A percentile compares a stretch with the other conserved stretches of the same genome.
Conservation (phyloP, 2,797 vertebrate species). For the Gymnothorax javanicus region DNA sequence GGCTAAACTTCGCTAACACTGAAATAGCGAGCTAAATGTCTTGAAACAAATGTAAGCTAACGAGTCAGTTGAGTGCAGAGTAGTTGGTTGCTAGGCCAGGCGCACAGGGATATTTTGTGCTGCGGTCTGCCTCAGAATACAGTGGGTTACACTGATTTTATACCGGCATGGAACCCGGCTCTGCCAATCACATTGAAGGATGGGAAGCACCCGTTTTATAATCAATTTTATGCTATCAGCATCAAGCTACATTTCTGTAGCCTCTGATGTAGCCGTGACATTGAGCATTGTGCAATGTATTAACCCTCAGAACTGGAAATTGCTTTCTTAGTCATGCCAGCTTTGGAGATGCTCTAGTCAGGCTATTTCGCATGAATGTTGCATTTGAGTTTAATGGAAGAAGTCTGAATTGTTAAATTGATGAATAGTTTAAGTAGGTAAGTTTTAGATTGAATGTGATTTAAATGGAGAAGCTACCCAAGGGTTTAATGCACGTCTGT, state of each 20-base stretch:
- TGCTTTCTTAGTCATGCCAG: background rate
- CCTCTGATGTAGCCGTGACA: background rate
- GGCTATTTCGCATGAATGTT: background rate
- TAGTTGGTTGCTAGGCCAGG: too few species aligned
- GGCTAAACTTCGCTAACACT: too few species aligned
- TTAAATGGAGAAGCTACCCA: background rate
- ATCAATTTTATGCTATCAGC: background rate
- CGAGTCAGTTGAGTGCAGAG: too few species aligned
- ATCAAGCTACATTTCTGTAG: background rate
- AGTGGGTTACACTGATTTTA: too few species aligned
- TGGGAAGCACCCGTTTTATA: too few species aligned
- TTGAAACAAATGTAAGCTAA: too few species aligned
- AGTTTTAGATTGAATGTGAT: background rate
- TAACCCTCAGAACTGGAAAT: background rate
- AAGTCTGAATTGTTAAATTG: background rate
- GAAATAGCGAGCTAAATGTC: too few species aligned
- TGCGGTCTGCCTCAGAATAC: too few species aligned
- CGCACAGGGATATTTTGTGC: too few species aligned
- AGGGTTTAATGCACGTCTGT: background rate
- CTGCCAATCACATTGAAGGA: too few species aligned
- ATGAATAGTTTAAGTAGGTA: too few species aligned
- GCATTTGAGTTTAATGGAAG: background rate
- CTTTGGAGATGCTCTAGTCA: background rate
- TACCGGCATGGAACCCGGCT: too few species aligned
- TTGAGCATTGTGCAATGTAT: background rate